Base-by-base conservation (phyloP, 2,888 invertebrate species). In the Rutpela maculata region DNA sequence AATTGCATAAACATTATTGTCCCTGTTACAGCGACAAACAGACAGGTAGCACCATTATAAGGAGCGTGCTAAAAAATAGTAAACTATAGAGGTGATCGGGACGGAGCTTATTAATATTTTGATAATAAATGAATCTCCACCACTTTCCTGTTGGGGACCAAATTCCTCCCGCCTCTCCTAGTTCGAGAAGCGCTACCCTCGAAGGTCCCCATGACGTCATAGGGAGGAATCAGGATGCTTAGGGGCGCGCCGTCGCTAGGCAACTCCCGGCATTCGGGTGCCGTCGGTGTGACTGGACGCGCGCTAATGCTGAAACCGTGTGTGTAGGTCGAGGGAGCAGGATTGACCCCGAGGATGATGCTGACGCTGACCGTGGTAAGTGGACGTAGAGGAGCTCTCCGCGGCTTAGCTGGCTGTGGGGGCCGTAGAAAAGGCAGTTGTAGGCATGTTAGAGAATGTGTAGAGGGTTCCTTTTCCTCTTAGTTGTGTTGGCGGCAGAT, bases 291-390 rank as follows among this genome's bases (percentile, higher is more conserved):
- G 19, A 22, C 22, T 43, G 70, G 70, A 70, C 60, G 70, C 59
- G 57, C 38, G 31, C 56, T 38, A 69, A 69, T 50, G 10, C 56
- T 26, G 68, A n/a, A 38, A 22, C 43, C 19, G 70, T 59, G 70
- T 22, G 43, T 50, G 70, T 70, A 60, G 60, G 60, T 70, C 70
- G 70, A 70, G 70, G 69, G 59, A 19, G 31, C 50, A 31, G 19
- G 17, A n/a, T 10, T 55, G 31, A 18, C 17, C 22, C 26, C 60
- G 43, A 50, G 80, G 80, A 87, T 87, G 86, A 87, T 86, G 86
- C 83, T 87, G 77, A 86, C 86, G 76, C 82, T 87, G 82, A 83
- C 85, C 78, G 85, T 87, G 86, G 87, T 87, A 84, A 87, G 87
- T 86, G 76, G 69, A 74, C 67, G 70, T 70, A 60, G 70, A 22